Base-by-base conservation (phyloP, 2,797 vertebrate genomes). In the Melanotaenia parkinsoni region DNA sequence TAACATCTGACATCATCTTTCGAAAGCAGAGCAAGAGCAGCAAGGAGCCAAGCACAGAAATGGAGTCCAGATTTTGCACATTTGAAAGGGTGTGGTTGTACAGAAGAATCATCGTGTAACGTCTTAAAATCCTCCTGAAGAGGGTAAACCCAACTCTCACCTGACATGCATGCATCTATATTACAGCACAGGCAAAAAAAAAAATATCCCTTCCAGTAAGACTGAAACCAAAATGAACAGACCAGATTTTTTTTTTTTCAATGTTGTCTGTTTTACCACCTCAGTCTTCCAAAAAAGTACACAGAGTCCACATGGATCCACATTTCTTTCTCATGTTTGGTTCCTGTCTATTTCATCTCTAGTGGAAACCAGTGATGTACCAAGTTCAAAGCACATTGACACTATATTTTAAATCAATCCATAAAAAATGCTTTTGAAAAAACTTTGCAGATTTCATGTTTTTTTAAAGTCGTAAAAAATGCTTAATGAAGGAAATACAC, bases 1-100 rank as follows among this genome's bases (percentile, higher is more conserved):
- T 77, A 66, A 81, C 89, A 88, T 86, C 86, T 92, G 92, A 93
- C 90, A 88, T 93, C 91, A 90, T 90, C 75, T 59, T 80, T 81
- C 75, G 72, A 45, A 86, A 80, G 78, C 61, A 57, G 72, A 75
- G 64, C 43, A 26, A 65, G 67, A 59, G 63, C 10, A 50, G 68
- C 40, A 30, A 32, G 67, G 67, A 72, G 67, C 82, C 69, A 73
- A 72, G 51, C 51, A 66, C 51, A 80, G 72, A 86, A 89, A 93
- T 89, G 74, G 56, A 58, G 91, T 93, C 90, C 91, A 93, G 91
- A 87, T 87, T 90, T 80, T 86, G 63, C 63, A 73, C 72, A 72
- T 84, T 86, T 80, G 33, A 40, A 79, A 73, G 69, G 84, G 81
- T 54, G 77, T 68, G 83, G 72, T 60, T 37, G 62, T 68, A 26